Percentiles rank a stretch among this genome's conserved stretches.
These are phyloP conservation scores for Chaitophorus viminalis DNA, from an alignment of 2,888 invertebrate species.

Conservation along the genomic window DNA sequence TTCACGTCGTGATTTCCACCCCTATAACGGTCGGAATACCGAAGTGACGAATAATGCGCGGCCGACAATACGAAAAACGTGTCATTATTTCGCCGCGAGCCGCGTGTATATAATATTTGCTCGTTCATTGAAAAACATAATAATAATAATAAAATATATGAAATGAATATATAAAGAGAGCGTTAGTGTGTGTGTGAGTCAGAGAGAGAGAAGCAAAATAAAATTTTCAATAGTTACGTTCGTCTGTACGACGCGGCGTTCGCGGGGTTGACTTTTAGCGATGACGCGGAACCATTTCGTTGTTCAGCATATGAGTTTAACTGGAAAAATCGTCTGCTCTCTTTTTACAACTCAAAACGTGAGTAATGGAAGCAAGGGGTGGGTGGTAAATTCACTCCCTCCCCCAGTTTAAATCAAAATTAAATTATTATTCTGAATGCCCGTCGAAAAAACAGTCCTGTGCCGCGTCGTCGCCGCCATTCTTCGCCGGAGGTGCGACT, in stretches of 20 bases:
- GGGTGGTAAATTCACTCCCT: too few relatives aligned
- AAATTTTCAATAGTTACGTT: slow-evolving; percentile 10
- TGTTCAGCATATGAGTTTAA: slow-evolving; percentile 23
- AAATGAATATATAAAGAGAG: neutral
- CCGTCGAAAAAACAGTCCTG: slow-evolving; percentile 49
- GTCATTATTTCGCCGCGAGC: slow-evolving; percentile 31
- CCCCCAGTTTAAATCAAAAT: slow-evolving; percentile 55
- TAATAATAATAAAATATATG: neutral
- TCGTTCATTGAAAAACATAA: slow-evolving; percentile 1
- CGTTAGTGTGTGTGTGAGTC: too few relatives aligned
- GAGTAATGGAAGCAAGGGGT: too few relatives aligned
- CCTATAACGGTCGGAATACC: neutral
- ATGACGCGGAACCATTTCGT: neutral
- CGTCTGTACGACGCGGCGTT: neutral
- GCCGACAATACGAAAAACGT: slow-evolving; percentile 23
- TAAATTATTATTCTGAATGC: slow-evolving; percentile 59
- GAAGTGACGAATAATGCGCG: neutral
- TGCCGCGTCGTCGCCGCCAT: neutral
- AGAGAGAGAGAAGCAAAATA: neutral
- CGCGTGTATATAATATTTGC: slow-evolving; percentile 13
- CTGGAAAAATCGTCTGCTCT: slow-evolving; percentile 25
- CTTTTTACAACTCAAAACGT: neutral
- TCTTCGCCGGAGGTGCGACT: slow-evolving; percentile 33
- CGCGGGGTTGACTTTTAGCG: neutral
- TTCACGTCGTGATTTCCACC: neutral